Conservation (phyloP, 2,113 vertebrate species). For the human region GRCh38 chr19:36039001-36039500, state of each 20-base stretch:
- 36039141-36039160: too few species aligned
- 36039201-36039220: background rate
- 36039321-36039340: conserved; percentile 83
- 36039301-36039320: background rate
- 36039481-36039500: background rate
- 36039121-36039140: too few species aligned
- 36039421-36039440: conserved; percentile 85
- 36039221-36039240: background rate
- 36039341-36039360: conserved; percentile 81
- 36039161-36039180: too few species aligned
- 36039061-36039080: too few species aligned
- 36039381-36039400: conserved; percentile 85
- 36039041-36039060: background rate
- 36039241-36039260: background rate
- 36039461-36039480: conserved; percentile 78
- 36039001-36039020: background rate
- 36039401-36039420: conserved; percentile 85
- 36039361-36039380: conserved; percentile 82
- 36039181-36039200: too few species aligned
- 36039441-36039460: conserved; percentile 86
- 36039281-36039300: accelerated
- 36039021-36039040: background rate
- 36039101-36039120: too few species aligned
- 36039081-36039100: too few species aligned
- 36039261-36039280: background rate